Base-by-base conservation (phyloP, 2,888 invertebrate species). In the Phymatocera aterrima region DNA sequence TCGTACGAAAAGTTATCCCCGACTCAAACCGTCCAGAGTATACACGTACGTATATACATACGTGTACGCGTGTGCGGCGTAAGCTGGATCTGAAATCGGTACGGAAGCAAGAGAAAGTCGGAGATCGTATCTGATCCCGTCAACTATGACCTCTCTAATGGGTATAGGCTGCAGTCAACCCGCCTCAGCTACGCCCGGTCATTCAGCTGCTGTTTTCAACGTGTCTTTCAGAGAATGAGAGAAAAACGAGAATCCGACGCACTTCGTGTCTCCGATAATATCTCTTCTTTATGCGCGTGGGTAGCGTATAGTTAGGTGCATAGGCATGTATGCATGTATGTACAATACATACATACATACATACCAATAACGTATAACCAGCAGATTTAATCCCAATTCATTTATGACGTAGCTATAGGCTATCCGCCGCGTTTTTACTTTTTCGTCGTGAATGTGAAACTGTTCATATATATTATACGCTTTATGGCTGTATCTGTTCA, bases 41-140 rank as follows among this genome's bases (percentile, higher is more conserved):
- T n/a, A n/a, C n/a, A n/a, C 12, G n/a, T 48, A n/a, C 1, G 51
- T n/a, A 51, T 18, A 18, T 48, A 48, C 15, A 12, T 2, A 1
- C 51, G 12, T 15, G 57, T 15, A n/a, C n/a, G n/a, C 43, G 12
- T 43, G 8, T 43, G 43, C 43, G 43, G 43, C 43, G 12, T n/a
- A 43, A 64, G 37, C 61, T 64, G 18, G 37, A 37, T 37, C 37
- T n/a, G 37, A n/a, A 43, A 46, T 68, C 68, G 46, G 5, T 28
- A 43, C 46, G 40, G 43, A 43, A 68, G 68, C 40, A 28, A 68
- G 68, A 43, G 68, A 68, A 68, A 68, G 68, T n/a, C 68, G 5
- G 43, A 68, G 68, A 68, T 68, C 68, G 46, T 46, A 46, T 68
- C 68, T 68, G n/a, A 37, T 64, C 21, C 64, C 18, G 18, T 64